Evolutionary conservation across 2,888 invertebrate genomes (phyloP), one percentile per base, ranked within the genome.

Genomic region (Chirona hameri): DNA sequence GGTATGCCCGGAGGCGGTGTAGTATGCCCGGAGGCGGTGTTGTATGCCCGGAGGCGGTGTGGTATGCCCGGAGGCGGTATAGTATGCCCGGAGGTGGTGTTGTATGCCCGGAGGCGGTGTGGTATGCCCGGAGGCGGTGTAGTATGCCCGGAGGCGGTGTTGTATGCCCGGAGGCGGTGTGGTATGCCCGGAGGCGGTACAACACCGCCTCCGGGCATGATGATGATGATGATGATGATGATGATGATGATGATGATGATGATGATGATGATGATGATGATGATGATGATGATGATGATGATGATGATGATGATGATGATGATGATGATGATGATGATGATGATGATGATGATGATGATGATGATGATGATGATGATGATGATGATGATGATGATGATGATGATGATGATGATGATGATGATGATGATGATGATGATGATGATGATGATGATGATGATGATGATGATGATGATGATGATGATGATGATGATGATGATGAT

Each of bases 161-260:
- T n/a, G n/a, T n/a, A n/a, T n/a, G n/a, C n/a, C n/a, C n/a, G n/a
- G n/a, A n/a, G n/a, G n/a, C n/a, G n/a, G n/a, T n/a, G n/a, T n/a
- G n/a, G n/a, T n/a, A n/a, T n/a, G n/a, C n/a, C n/a, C n/a, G n/a
- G n/a, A n/a, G n/a, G n/a, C 21, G n/a, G n/a, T 18, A 65, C 18
- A n/a, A 65, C 18, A n/a, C 18, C 18, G 65, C 21, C n/a, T 18
- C 21, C n/a, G 65, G 65, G 18, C 21, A 65, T 65, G 65, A n/a
- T 65, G 65, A n/a, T 65, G 65, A 65, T 65, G 65, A 65, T 65
- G 65, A n/a, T 65, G 65, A 65, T 65, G 65, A 65, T 65, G 65
- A 65, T 65, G 65, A 65, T 65, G 65, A 65, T 65, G 65, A 65
- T 65, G 65, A 65, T 65, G 65, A 65, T 65, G 65, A 65, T 65